Percentiles rank a stretch among this genome's conserved stretches.
Evolutionary conservation across 2,888 invertebrate species (phyloP).

Genomic region (Poecilus cupreus): DNA sequence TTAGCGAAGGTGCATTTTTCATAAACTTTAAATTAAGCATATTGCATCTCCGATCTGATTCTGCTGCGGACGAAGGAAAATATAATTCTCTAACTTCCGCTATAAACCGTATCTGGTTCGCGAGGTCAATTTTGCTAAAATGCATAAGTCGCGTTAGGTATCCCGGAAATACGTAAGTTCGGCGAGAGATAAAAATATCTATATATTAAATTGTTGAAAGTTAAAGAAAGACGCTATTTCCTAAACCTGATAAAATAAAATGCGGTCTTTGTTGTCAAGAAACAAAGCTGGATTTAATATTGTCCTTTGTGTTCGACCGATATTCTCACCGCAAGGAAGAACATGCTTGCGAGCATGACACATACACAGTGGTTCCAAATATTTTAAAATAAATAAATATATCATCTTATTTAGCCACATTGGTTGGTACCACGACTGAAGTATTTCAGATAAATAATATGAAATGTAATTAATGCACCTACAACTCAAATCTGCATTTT

Average conservation of each 20-base stretch:
- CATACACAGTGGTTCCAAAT: too few relatives aligned
- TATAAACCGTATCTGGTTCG: slow-evolving; percentile 45
- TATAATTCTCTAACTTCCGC: slow-evolving; percentile 51
- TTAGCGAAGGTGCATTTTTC: slow-evolving; percentile 24
- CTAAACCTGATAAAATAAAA: slow-evolving; percentile 58
- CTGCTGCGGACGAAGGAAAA: neutral
- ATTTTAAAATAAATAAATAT: too few relatives aligned
- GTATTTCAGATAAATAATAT: too few relatives aligned
- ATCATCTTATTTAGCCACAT: too few relatives aligned
- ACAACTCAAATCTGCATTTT: too few relatives aligned
- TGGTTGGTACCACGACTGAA: too few relatives aligned
- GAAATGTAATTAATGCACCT: too few relatives aligned
- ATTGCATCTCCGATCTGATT: slow-evolving; percentile 6
- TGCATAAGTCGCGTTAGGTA: slow-evolving; percentile 57
- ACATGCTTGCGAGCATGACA: too few relatives aligned
- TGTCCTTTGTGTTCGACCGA: slow-evolving; percentile 54
- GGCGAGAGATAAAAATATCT: slow-evolving; percentile 57
- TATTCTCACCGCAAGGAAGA: neutral
- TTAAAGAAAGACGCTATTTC: slow-evolving; percentile 58
- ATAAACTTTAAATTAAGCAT: slow-evolving; percentile 53
- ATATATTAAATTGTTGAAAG: slow-evolving; percentile 60
- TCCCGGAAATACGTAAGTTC: slow-evolving; percentile 44
- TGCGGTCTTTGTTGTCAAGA: slow-evolving; percentile 22
- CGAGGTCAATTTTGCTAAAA: slow-evolving; percentile 58
- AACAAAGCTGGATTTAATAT: slow-evolving; percentile 48